Base-by-base conservation (phyloP, 2,113 vertebrate genomes). In the Bujurquina vittata region DNA sequence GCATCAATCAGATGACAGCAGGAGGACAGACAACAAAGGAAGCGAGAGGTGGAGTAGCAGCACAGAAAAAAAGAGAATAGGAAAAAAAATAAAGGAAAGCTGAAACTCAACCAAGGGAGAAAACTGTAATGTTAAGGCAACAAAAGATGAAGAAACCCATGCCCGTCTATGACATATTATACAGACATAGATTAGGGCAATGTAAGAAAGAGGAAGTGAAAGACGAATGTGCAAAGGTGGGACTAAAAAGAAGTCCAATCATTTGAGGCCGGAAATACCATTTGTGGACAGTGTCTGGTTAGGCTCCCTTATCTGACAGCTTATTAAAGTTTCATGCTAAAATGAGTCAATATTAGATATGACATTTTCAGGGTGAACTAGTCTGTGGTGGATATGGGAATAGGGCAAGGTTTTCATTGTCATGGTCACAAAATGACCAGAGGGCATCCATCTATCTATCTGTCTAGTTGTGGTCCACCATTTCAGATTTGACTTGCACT, bases 291-390 rank as follows among this genome's bases (percentile, higher is more conserved):
- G 78, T 73, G 80, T 84, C 85, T 91, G 87, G 84, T 87, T 73
- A 57, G 74, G 61, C 74, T 86, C 84, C 81, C 79, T 87, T 89
- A 84, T 59, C 80, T 87, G 90, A 92, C 88, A 88, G 91, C 92
- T 93, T 90, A 94, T 95, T 94, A 95, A 93, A 95, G 81, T 94
- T 95, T 94, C 89, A 94, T 94, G 85, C 87, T 89, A 89, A 93
- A 95, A 95, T 87, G 91, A 94, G 90, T 95, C 93, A 91, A 93
- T 93, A 95, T 95, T 93, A 90, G 91, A 92, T 77, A 82, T 94
- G 94, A 93, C 92, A 93, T 95, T 94, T 94, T 92, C 84, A 84
- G 89, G 86, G 90, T 91, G 88, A 91, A 77, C 59, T 12, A 75
- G 81, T 90, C 75, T 77, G 67, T 78, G 79, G 82, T 63, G 56